A percentile compares a stretch with the other conserved stretches of the same genome.
Conservation (phyloP, 2,113 vertebrate genomes). For the Argyrosomus japonicus region DNA sequence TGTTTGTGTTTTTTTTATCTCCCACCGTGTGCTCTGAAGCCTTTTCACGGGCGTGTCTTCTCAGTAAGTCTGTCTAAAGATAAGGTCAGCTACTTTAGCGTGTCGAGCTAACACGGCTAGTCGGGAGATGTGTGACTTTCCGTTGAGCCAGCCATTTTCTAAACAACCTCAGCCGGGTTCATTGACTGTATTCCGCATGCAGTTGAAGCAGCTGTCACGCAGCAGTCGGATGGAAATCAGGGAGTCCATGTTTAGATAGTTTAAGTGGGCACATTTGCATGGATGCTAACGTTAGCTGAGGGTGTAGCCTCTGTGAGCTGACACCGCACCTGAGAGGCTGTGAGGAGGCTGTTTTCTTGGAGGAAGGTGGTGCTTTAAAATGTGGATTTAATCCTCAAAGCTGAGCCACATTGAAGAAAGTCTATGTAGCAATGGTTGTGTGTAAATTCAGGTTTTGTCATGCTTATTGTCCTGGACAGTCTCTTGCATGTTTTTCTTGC, state of each 20-base stretch:
- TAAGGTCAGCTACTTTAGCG: constrained; percentile 71
- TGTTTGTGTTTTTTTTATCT: not conserved
- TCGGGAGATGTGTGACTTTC: constrained; percentile 60
- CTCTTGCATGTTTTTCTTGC: not conserved
- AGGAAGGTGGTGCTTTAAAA: no score
- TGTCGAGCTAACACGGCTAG: constrained; percentile 51
- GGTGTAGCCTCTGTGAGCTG: not conserved
- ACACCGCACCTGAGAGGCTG: not conserved
- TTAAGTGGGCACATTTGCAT: not conserved
- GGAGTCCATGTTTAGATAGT: not conserved
- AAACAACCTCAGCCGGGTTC: not conserved
- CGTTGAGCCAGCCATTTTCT: constrained; percentile 64
- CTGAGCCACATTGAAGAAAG: not conserved
- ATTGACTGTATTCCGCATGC: rapidly evolving
- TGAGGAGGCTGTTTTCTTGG: no score
- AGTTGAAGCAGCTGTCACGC: rapidly evolving
- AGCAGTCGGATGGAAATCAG: not conserved
- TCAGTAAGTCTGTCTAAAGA: not conserved
- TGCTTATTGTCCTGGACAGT: no score
- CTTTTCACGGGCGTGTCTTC: not conserved
- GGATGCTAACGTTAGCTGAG: constrained; percentile 18
- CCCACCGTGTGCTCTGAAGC: rapidly evolving
- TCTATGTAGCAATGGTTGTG: not conserved
- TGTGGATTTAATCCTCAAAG: not conserved
- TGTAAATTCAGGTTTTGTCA: not conserved